These are phyloP conservation scores for Melinaea marsaeus DNA, from an alignment of 2,888 invertebrate genomes.

Conservation along the genomic window DNA sequence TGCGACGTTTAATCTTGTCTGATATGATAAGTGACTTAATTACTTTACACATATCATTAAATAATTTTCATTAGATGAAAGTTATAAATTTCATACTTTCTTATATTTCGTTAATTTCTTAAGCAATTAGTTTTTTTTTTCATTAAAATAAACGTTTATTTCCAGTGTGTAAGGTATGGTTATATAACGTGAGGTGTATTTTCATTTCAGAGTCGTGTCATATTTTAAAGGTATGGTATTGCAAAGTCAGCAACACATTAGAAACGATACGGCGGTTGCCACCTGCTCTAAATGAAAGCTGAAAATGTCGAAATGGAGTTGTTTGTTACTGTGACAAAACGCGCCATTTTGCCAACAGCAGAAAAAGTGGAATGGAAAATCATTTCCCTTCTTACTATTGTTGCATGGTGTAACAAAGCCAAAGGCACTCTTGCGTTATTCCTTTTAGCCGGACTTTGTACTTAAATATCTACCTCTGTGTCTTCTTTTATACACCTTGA, in stretches of 20 bases:
- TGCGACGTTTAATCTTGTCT: conserved; percentile 1
- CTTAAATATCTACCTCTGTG: conserved; percentile 39
- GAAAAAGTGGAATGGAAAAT: conserved; percentile 55
- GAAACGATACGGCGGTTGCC: conserved; percentile 34
- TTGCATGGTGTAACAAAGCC: conserved; percentile 55
- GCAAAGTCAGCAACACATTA: conserved; percentile 33
- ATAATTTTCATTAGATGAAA: no score
- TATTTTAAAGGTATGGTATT: conserved; percentile 31
- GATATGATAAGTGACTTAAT: no score
- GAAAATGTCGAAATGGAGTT: conserved; percentile 36
- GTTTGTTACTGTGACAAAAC: conserved; percentile 36
- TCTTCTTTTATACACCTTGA: conserved; percentile 32
- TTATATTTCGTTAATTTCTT: neutral
- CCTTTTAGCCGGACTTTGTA: conserved; percentile 59
- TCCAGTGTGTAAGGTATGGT: conserved; percentile 4
- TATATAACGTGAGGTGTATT: conserved; percentile 6
- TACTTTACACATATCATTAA: no score
- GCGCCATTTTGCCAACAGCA: conserved; percentile 36
- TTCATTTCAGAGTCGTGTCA: conserved; percentile 29
- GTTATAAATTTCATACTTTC: no score
- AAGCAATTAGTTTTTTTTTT: neutral
- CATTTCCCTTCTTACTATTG: conserved; percentile 55
- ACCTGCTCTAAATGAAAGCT: conserved; percentile 38
- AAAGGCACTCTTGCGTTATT: conserved; percentile 57
- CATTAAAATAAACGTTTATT: neutral